phyloP scores from a whole-genome alignment of 2,888 invertebrate genomes.

The Bombylius discolor region DNA sequence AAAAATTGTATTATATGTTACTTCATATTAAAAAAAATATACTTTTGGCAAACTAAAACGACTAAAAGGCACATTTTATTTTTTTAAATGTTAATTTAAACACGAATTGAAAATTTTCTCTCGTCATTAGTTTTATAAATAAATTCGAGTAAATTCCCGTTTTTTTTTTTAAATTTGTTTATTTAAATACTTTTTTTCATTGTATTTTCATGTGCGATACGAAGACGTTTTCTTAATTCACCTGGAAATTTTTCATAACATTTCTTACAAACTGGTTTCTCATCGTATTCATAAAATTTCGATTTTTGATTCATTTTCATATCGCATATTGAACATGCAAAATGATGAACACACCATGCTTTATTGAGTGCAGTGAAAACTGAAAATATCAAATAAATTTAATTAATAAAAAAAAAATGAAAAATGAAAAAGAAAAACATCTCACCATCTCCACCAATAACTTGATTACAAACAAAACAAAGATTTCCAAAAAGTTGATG shows the following conservation, averaged over 20 bases:
- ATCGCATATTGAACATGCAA: conserved; percentile 95
- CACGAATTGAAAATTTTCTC: too few species aligned
- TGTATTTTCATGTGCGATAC: conserved; percentile 74
- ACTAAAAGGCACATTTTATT: too few species aligned
- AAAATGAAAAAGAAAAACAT: conserved; percentile 20
- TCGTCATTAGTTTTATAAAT: too few species aligned
- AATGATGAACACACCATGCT: conserved; percentile 98
- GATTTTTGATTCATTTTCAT: conserved; percentile 90
- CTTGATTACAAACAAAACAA: conserved; percentile 97
- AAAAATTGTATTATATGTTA: too few species aligned
- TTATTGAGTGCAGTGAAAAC: conserved; percentile 97
- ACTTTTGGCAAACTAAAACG: too few species aligned
- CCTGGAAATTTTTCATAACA: conserved; percentile 95
- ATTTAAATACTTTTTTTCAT: conserved; percentile 39
- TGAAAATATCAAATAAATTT: conserved; percentile 36
- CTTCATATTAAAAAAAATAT: too few species aligned
- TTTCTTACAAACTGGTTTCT: conserved; percentile 95
- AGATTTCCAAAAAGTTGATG: conserved; percentile 98
- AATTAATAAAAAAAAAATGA: neutral
- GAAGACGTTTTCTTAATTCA: conserved; percentile 83
- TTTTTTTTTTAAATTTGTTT: too few species aligned
- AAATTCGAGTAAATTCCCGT: too few species aligned
- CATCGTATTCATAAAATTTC: conserved; percentile 98
- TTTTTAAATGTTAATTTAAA: too few species aligned
- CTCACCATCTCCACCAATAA: conserved; percentile 90